A percentile compares a stretch with the other conserved stretches of the same genome.
Conservation (phyloP, 2,888 invertebrate species). For the Scaptomyza flava region DNA sequence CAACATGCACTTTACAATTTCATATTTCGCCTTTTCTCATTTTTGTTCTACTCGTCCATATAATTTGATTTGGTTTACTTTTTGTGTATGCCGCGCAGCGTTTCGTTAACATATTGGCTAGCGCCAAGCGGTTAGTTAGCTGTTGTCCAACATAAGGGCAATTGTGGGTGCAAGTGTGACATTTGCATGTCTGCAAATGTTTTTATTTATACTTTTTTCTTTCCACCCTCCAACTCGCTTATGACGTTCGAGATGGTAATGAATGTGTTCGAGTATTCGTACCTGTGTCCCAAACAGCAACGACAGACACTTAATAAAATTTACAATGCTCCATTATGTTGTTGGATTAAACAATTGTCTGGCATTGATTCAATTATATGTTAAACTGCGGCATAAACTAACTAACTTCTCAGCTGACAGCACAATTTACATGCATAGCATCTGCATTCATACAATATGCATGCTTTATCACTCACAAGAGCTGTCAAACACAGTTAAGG, state of each 20-base stretch:
- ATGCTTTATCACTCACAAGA: neutral
- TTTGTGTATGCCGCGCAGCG: constrained; percentile 28
- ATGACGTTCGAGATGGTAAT: constrained; percentile 24
- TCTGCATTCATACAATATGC: neutral
- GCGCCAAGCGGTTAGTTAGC: constrained; percentile 26
- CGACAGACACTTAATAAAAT: constrained; percentile 13
- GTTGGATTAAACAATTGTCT: constrained; percentile 43
- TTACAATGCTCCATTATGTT: constrained; percentile 28
- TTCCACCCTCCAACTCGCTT: too few species aligned
- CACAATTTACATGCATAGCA: constrained; percentile 6
- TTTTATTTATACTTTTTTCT: constrained; percentile 21
- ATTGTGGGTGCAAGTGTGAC: constrained; percentile 49
- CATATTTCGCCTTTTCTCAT: neutral
- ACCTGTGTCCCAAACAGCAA: neutral
- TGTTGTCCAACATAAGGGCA: constrained; percentile 47
- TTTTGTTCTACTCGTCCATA: constrained; percentile 9
- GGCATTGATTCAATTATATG: constrained; percentile 46
- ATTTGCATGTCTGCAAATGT: constrained; percentile 39
- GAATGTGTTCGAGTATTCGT: constrained; percentile 10
- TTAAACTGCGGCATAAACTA: constrained; percentile 17
- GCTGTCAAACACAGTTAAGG: neutral
- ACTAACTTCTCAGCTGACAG: constrained; percentile 6
- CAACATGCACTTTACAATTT: constrained; percentile 2
- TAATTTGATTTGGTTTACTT: constrained; percentile 54
- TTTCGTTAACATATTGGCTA: constrained; percentile 26